Base-by-base conservation (phyloP, 2,113 vertebrate genomes). In the Corythoichthys haematopterus region DNA sequence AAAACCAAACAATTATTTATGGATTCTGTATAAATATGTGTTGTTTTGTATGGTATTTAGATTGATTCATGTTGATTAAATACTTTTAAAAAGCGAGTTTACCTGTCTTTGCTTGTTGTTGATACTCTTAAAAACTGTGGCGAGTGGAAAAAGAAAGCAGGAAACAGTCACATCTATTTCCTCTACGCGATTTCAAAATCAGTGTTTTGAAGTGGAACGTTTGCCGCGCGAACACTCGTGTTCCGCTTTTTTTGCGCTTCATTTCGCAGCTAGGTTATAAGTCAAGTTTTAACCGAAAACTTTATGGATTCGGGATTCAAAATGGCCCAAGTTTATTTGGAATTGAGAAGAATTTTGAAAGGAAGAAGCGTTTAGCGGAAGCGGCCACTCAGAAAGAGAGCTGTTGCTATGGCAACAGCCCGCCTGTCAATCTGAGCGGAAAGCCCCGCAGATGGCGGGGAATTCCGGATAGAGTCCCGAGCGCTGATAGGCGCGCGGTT, bases 391-490 rank as follows among this genome's bases (percentile, higher is more conserved):
- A 16, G 10, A 35, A 12, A 14, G 3, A 10, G 15, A 2, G 3
- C 3, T 5, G 78, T 74, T 74, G 84, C 61, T 76, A 73, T 69
- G 64, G 76, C 20, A 64, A 79, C 70, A 6, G 20, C 8, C 68
- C 3, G 67, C 46, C 65, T 38, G 70, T 68, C 81, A 77, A 52
- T 72, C 76, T 59, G 14, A 38, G 71, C 72, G 92, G 92, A 93
- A 93, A 91, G 71, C 88, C 91, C 92, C 91, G 53, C 10, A 85
- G 72, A 68, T 56, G 15, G 50, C 69, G 92, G 91, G 92, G 90
- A 92, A 92, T 92, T 93, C 92, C 92, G 78, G 33, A 3, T 56
- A 66, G 61, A 72, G 74, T 40, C 1, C 40, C 12, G 60, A 20
- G 0, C 37, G n/a, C 55, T 75, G 67, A 85, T 85, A 87, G 85